Evolutionary conservation across 2,888 invertebrate genomes (phyloP).

Genomic region (Oligia strigilis): DNA sequence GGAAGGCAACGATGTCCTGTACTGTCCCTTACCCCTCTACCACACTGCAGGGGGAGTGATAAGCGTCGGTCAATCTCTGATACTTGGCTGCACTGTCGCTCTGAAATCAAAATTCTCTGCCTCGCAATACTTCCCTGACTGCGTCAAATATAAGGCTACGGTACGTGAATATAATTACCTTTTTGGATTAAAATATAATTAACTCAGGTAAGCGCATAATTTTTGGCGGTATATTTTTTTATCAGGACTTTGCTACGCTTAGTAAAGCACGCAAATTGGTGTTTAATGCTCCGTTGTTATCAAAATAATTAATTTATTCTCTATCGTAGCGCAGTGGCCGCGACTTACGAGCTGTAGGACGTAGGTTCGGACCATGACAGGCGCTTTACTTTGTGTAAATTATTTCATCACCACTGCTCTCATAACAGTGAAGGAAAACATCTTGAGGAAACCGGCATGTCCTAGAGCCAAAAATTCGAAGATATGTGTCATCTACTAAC

Average conservation of each 20-base stretch:
- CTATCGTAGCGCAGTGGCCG: background rate
- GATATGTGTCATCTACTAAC: too few relatives aligned
- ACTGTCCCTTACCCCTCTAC: constrained; percentile 98
- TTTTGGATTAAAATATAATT: background rate
- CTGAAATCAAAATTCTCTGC: constrained; percentile 98
- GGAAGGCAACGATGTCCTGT: constrained; percentile 93
- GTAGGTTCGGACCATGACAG: too few relatives aligned
- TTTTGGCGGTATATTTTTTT: constrained; percentile 2
- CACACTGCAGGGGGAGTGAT: constrained; percentile 98
- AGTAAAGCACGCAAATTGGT: constrained; percentile 19
- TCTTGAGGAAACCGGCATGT: too few relatives aligned
- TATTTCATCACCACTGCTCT: too few relatives aligned
- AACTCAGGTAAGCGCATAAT: background rate
- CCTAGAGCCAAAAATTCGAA: too few relatives aligned
- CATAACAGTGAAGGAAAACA: too few relatives aligned
- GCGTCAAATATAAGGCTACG: constrained; percentile 98
- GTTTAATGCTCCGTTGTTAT: background rate
- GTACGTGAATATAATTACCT: constrained; percentile 90
- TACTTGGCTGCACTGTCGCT: constrained; percentile 95
- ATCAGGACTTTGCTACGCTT: background rate
- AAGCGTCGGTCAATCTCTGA: constrained; percentile 94
- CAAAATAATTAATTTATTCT: background rate
- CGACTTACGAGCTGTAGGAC: too few relatives aligned
- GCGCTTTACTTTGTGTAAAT: too few relatives aligned
- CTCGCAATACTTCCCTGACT: constrained; percentile 97